Evolutionary conservation across 2,797 vertebrate species (phyloP).

Genomic region (Mormyrus proboscirostris): DNA sequence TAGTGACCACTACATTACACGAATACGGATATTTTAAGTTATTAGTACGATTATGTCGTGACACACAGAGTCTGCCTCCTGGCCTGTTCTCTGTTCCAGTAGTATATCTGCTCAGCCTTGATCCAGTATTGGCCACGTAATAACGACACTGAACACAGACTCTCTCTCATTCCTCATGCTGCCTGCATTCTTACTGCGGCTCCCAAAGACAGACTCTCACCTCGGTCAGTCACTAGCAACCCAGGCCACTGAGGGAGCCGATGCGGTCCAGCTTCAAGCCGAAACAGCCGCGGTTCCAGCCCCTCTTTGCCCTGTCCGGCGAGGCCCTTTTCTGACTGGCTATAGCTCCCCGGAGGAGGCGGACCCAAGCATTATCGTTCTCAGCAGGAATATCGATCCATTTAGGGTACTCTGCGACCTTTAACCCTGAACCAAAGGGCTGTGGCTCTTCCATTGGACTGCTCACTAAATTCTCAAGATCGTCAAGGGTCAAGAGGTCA

Average conservation of each 20-base stretch:
- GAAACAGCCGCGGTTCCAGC: slow-evolving; percentile 74
- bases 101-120: background rate
- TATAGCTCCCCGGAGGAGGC: slow-evolving; percentile 65
- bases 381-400: slow-evolving; percentile 56
- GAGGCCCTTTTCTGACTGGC: slow-evolving; percentile 66
- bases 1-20: slow-evolving; percentile 14
- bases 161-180: background rate
- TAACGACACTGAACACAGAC: background rate
- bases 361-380: slow-evolving; percentile 63
- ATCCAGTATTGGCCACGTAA: background rate
- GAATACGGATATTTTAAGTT: slow-evolving; percentile 14
- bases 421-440: slow-evolving; percentile 48
- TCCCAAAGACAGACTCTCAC: background rate
- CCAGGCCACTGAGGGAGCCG: slow-evolving; percentile 77
- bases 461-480: slow-evolving; percentile 64
- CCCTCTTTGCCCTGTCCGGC: slow-evolving; percentile 66
- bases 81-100: slow-evolving; percentile 1
- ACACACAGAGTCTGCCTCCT: background rate
- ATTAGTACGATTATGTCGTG: slow-evolving; percentile 2
- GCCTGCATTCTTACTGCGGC: background rate
- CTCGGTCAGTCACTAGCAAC: slow-evolving; percentile 61
- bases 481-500: slow-evolving; percentile 67
- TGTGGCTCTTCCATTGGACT: slow-evolving; percentile 58
- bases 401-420: slow-evolving; percentile 57
- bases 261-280: slow-evolving; percentile 80